Evolutionary conservation across 2,797 vertebrate genomes (phyloP).

Genomic region (Cercopithecus diana): DNA sequence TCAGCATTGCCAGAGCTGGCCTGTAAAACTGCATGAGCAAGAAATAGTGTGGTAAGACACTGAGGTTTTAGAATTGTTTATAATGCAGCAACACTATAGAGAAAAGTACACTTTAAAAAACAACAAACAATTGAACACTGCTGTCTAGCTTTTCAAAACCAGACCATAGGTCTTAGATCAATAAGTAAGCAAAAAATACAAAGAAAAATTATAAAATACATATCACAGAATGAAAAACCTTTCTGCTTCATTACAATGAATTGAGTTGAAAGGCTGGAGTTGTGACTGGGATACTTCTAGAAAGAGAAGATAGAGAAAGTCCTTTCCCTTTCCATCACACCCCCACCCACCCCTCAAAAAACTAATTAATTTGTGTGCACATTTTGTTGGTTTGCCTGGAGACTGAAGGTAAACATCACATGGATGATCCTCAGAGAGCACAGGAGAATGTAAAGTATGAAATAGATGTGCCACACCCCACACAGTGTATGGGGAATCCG

Average conservation of each 20-base stretch:
- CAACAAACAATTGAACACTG: background rate
- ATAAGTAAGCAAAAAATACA: background rate
- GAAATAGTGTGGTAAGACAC: background rate
- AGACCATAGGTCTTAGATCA: background rate
- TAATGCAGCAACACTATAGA: background rate
- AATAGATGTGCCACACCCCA: background rate
- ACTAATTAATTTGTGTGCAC: background rate
- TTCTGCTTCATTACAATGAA: background rate
- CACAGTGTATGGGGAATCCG: too few relatives aligned
- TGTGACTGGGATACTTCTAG: background rate
- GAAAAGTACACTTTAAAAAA: background rate
- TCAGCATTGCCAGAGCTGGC: background rate
- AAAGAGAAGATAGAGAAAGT: background rate
- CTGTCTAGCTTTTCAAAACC: background rate
- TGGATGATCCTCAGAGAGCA: background rate
- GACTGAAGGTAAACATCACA: background rate
- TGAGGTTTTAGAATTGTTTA: background rate
- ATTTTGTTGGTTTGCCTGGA: background rate
- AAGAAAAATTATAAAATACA: background rate
- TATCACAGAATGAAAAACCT: background rate
- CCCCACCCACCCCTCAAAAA: too few relatives aligned
- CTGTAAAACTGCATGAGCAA: background rate
- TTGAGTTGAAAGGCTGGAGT: background rate
- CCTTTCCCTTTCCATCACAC: background rate
- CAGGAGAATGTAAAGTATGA: accelerated